Conservation (phyloP, 2,113 vertebrate genomes). For the Actenoides hombroni region DNA sequence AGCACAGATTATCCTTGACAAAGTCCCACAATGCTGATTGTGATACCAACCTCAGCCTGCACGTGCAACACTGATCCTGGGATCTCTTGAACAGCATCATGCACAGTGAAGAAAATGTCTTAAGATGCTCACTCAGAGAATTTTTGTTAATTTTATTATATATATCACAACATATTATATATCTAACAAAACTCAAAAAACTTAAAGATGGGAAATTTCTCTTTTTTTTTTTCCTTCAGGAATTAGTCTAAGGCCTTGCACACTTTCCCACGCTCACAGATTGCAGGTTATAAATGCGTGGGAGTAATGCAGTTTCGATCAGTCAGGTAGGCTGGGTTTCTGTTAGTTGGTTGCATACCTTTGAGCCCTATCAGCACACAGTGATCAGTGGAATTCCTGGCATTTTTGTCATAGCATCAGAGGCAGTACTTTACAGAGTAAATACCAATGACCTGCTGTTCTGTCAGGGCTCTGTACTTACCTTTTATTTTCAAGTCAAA, state of each 20-base stretch:
- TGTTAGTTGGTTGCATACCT: conserved; percentile 68
- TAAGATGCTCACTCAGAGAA: neutral
- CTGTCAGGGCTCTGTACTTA: conserved; percentile 73
- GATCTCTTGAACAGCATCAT: neutral
- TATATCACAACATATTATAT: too few species aligned
- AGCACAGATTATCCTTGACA: neutral
- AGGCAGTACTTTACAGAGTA: conserved; percentile 68
- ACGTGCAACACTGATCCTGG: neutral
- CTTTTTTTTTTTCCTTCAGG: neutral
- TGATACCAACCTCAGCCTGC: neutral
- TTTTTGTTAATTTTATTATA: neutral
- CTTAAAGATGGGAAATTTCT: neutral
- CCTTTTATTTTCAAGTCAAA: conserved; percentile 78
- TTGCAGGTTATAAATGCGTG: conserved; percentile 62
- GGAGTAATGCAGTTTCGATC: conserved; percentile 74
- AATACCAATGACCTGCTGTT: conserved; percentile 76
- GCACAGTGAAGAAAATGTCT: neutral
- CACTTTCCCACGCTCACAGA: conserved; percentile 69
- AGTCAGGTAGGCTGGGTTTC: conserved; percentile 74
- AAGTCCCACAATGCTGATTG: neutral
- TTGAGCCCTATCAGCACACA: conserved; percentile 71
- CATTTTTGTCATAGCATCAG: conserved; percentile 79
- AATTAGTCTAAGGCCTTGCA: conserved; percentile 34
- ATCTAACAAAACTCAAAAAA: neutral
- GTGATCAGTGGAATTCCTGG: conserved; percentile 76